Base-by-base conservation (phyloP, 1,140 invertebrate species). In the Euglossa dilemma region DNA sequence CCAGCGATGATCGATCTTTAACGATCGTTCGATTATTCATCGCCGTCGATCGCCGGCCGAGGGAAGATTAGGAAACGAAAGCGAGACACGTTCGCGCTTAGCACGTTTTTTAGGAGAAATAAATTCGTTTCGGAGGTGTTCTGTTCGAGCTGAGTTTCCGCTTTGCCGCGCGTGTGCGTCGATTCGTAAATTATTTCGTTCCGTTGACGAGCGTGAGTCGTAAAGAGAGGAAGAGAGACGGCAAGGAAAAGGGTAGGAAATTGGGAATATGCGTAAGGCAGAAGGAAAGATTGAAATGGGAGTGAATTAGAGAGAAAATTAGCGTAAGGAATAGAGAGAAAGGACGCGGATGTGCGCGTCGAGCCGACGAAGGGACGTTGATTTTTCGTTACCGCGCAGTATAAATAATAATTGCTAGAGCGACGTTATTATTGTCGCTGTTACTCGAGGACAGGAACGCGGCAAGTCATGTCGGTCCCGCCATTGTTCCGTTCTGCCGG, bases 311-410 rank as follows among this genome's bases (percentile, higher is more conserved):
- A 28, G 18, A 11, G 36, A 66, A 71, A 82, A 77, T 81, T 67
- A 61, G 54, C 71, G 54, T 28, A 45, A 47, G 11, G 18, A 23
- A 78, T 36, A 25, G 47, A n/a, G 16, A 9, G 2, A 18, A 57
- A 76, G 36, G n/a, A 64, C 52, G 80, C 52, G 8, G 6, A 57
- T n/a, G 23, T 18, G 45, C 23, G 47, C 16, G 23, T 59, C 54
- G 43, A 80, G 73, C 72, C 72, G 50, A 36, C 45, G 63, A 79
- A 85, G 69, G 36, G n/a, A 70, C 76, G 72, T 67, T 79, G 16
- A 69, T 59, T 75, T 74, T 64, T 76, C 57, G 66, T 84, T 76
- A 84, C 74, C 71, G 87, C 67, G 80, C 78, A 77, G 75, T 84
- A 82, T 77, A 84, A 84, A 82, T 64, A 67, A 67, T 76, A 43